Conservation (phyloP, 1,140 invertebrate species). For the Cataglyphis hispanica region DNA sequence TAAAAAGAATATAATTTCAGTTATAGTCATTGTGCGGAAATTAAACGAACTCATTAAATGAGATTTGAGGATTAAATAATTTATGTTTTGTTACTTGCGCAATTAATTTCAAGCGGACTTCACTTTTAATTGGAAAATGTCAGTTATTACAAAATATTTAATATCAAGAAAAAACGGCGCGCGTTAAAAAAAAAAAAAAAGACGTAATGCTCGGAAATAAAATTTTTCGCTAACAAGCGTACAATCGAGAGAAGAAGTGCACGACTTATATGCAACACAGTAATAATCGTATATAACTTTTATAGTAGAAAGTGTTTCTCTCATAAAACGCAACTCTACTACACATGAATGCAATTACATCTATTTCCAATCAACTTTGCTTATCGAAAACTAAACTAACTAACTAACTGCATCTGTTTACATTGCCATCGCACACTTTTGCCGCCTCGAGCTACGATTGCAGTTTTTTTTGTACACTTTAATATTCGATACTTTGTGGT, state of each 20-base stretch:
- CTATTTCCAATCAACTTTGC: slow-evolving; percentile 18
- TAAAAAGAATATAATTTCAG: neutral
- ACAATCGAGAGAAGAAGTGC: neutral
- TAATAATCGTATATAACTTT: slow-evolving; percentile 18
- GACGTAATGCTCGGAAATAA: neutral
- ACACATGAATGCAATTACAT: slow-evolving; percentile 12
- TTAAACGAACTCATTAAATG: neutral
- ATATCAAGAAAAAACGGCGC: neutral
- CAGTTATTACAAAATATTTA: neutral
- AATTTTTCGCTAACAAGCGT: neutral
- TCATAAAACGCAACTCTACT: slow-evolving; percentile 21
- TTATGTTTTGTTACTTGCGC: neutral
- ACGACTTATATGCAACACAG: neutral
- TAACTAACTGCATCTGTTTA: slow-evolving; percentile 47
- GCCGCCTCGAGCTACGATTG: slow-evolving; percentile 24
- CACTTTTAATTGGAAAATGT: neutral
- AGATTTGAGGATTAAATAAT: neutral
- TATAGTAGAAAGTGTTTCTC: slow-evolving; percentile 2
- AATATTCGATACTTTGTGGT: slow-evolving; percentile 64
- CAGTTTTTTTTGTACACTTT: slow-evolving; percentile 34
- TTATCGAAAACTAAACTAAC: slow-evolving; percentile 18
- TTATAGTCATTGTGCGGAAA: neutral
- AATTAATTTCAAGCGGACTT: neutral
- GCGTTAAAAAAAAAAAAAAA: slow-evolving; percentile 1
- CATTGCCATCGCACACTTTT: slow-evolving; percentile 46